Evolutionary conservation across 2,888 invertebrate species (phyloP), one percentile per base, ranked within the genome.

Genomic region (Strigamia crassipes): DNA sequence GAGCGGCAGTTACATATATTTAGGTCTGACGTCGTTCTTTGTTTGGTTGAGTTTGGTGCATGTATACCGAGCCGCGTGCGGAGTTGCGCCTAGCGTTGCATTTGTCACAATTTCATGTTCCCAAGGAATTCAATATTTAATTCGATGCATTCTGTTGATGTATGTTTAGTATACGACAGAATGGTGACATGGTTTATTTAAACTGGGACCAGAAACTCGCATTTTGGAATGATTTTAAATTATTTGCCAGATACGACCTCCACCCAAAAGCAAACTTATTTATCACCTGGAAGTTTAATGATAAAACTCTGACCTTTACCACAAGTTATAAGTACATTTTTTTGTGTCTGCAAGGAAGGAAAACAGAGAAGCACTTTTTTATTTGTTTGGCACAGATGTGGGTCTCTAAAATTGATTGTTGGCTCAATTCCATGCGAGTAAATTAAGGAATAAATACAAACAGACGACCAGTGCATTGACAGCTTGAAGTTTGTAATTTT

Each of bases 1-100:
- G 18, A 56, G 78, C 41, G 38, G 46, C 12, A 81, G 78, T 56
- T 41, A 73, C 21, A 51, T 83, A n/a, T 83, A 83, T 78, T 15
- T 81, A 21, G 79, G 51, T 21, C 73, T 83, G 4, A 81, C 81
- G 12, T 34, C 81, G 0, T 23, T 82, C 13, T 82, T 83, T 41
- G 73, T 83, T 15, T 27, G 66, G 66, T 3, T 81, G 21, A 81
- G 81, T 34, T 18, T 61, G 66, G 38, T 81, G 6, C 31, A 81
- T 15, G 81, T 66, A 12, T 42, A 38, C 13, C 66, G 66, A 66
- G 81, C 81, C 10, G 81, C 66, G 10, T 18, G 18, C 34, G 66
- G 23, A 27, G 31, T 66, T 31, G 12, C 81, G 21, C 66, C n/a
- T 0, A 1, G 6, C 4, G 66, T 38, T 5, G 61, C 81, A 6